A percentile compares a stretch with the other conserved stretches of the same genome.
These are phyloP conservation scores for Temnopleurus reevesii DNA, from an alignment of 53 echinoderm and acorn worm genomes.

Conservation along the genomic window DNA sequence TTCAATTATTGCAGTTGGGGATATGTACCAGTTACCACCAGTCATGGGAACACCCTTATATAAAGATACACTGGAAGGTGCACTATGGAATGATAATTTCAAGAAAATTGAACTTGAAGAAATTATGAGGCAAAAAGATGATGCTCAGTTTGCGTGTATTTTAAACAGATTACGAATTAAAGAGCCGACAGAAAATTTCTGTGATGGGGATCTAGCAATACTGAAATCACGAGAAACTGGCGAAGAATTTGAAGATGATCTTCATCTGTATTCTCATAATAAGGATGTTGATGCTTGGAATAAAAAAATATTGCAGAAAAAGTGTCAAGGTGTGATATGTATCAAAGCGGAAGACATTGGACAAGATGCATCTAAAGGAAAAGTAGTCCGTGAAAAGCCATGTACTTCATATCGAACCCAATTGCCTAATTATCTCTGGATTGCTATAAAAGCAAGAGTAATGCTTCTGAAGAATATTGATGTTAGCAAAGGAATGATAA, in stretches of 20 bases:
- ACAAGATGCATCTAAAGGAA: constrained; percentile 13
- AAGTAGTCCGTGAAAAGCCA: not conserved
- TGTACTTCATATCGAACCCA: not conserved
- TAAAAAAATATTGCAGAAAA: constrained; percentile 48
- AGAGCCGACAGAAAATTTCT: constrained; percentile 30
- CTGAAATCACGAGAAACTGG: constrained; percentile 46
- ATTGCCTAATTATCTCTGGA: constrained; percentile 54
- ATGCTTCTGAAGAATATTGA: constrained; percentile 59
- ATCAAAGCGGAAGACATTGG: constrained; percentile 61
- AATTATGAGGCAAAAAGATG: constrained; percentile 83
- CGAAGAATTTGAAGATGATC: constrained; percentile 54
- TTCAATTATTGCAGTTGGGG: constrained; percentile 72
- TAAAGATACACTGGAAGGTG: constrained; percentile 23
- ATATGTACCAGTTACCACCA: constrained; percentile 71
- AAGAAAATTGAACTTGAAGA: constrained; percentile 55
- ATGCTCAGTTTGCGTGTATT: constrained; percentile 55
- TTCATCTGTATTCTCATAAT: constrained; percentile 64
- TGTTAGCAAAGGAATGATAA: constrained; percentile 53
- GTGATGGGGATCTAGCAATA: constrained; percentile 40
- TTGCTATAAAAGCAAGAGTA: constrained; percentile 55
- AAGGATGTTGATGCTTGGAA: constrained; percentile 65
- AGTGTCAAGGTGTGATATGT: constrained; percentile 43
- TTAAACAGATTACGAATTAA: constrained; percentile 58
- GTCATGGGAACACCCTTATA: constrained; percentile 59
- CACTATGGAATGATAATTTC: constrained; percentile 66